Conservation (phyloP, 2,113 vertebrate species). For the Empidonax traillii region DNA sequence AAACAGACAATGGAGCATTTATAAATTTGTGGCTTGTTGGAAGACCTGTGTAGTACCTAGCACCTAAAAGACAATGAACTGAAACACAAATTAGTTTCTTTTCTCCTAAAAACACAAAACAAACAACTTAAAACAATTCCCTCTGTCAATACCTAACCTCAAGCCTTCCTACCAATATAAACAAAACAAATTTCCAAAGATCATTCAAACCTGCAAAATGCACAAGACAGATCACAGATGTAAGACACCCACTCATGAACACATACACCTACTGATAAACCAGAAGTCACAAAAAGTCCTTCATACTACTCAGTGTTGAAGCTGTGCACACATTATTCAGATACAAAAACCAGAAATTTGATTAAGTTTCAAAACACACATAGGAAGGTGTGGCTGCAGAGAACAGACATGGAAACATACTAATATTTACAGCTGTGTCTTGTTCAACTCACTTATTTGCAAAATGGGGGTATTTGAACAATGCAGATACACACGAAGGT, state of each 20-base stretch:
- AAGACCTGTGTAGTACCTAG: background rate
- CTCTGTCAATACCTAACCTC: background rate
- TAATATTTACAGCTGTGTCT: background rate
- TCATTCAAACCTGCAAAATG: background rate
- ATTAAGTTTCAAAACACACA: background rate
- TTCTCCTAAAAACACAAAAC: background rate
- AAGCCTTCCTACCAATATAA: background rate
- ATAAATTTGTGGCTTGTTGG: background rate
- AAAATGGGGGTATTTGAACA: background rate
- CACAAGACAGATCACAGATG: background rate
- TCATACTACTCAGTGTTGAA: background rate
- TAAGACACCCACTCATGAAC: rapidly evolving
- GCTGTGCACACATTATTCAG: background rate
- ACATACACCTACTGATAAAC: background rate
- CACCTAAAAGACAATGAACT: background rate
- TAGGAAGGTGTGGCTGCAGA: background rate
- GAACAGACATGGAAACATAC: background rate
- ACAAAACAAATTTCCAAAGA: background rate
- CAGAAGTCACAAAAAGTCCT: background rate
- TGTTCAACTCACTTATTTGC: background rate
- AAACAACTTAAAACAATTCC: background rate
- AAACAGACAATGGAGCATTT: background rate
- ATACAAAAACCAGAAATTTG: background rate
- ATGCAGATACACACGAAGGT: background rate
- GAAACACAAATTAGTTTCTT: background rate